Percentiles rank a stretch among this genome's conserved stretches.
These are phyloP conservation scores for Xenopus laevis DNA, from an alignment of 2,113 vertebrate genomes.

Conservation along the genomic window DNA sequence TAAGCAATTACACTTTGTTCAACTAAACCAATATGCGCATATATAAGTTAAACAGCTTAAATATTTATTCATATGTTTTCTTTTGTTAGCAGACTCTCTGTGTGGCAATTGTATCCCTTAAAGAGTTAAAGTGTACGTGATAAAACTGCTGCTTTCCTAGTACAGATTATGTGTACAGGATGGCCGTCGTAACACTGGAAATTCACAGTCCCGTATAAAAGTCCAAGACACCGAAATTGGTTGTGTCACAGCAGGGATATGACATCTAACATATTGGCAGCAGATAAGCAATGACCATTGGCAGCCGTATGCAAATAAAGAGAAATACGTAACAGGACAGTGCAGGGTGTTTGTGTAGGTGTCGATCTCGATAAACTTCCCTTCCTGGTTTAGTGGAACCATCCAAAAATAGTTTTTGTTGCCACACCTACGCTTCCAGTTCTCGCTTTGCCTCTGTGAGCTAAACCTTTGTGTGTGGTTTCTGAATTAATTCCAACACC, in stretches of 20 bases:
- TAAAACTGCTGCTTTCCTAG: background rate
- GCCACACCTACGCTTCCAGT: background rate
- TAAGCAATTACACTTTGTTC: no score
- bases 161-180: no score
- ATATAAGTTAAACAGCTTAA: no score
- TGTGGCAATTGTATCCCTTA: background rate
- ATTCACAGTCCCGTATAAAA: background rate
- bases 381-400: conserved; percentile 4
- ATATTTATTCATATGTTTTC: no score
- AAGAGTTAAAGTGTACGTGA: background rate
- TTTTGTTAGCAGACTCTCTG: no score
- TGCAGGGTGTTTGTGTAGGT: background rate
- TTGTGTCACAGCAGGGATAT: conserved; percentile 4
- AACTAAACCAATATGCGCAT: no score
- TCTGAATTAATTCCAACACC: no score
- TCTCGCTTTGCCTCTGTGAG: no score
- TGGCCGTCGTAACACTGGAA: conserved; percentile 13
- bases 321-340: background rate
- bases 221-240: background rate
- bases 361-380: background rate
- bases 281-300: conserved; percentile 2
- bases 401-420: conserved; percentile 1
- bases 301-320: conserved; percentile 4
- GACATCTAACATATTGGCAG: background rate
- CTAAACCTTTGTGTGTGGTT: no score